Base-by-base conservation (phyloP, 2,888 invertebrate species). In the Spilarctia lutea region DNA sequence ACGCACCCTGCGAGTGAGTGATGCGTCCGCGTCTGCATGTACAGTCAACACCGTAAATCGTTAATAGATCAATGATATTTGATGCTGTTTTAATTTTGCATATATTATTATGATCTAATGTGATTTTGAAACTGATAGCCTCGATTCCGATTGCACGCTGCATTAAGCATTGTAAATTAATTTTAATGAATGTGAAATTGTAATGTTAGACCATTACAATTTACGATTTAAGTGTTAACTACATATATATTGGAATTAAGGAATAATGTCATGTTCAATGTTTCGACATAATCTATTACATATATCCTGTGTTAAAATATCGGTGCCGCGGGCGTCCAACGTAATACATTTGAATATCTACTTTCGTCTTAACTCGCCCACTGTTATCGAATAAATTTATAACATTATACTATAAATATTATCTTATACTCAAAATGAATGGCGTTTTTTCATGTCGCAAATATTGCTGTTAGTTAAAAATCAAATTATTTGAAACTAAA, bases 1-100 rank as follows among this genome's bases (percentile, higher is more conserved):
- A 90, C 91, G 90, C 93, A 90, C 87, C 87, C 86, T 81, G 86
- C 83, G 79, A 82, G 72, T 76, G 83, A 83, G 79, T 75, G 80
- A 83, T 85, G 84, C 83, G 84, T 86, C 71, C 52, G 75, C 71
- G 68, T 63, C 73, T 81, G 77, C 79, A 75, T 78, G 83, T 84
- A 85, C 85, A 83, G 48, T 85, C 83, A 76, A 70, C 68, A 77
- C 72, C 83, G 81, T 76, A 77, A 84, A 66, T 77, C 70, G 76
- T 81, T 78, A 42, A 77, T 79, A 67, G 65, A 78, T 82, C 18
- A 45, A 75, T 78, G 39, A 79, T 76, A 80, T 83, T 84, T 79
- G 60, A 72, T 79, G 72, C 68, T 70, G 74, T 75, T 78, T 72
- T 76, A 72, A 77, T 79, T 80, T 79, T 70, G 71, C 75, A 85